Base-by-base conservation (phyloP, 2,797 vertebrate species). In the Syncerus caffer region DNA sequence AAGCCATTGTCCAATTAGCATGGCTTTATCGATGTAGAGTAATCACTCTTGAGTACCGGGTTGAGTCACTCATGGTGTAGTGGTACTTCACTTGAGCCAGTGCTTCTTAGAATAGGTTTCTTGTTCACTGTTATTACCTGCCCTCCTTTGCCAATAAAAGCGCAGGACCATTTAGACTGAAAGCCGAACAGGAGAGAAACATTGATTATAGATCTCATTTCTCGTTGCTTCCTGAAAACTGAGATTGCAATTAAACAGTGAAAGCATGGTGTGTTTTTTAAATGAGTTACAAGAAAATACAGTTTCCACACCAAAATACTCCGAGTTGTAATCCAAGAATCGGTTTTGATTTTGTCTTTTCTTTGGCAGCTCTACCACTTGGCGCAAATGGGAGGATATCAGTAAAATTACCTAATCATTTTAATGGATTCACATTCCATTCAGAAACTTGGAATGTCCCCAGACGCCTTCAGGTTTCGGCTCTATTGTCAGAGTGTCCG, bases 1-100 rank as follows among this genome's bases (percentile, higher is more conserved):
- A 85, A 95, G 99, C 99, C 97, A 97, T 98, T 98, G 98, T 98
- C 99, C 98, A 99, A 99, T 99, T 99, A 99, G 98, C 97, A 96
- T 98, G 98, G 98, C 99, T 99, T 99, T 98, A 96, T 98, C 85
- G 7, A 97, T 97, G 98, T 98, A 98, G 91, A 98, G 98, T 98
- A 98, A 98, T 98, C 98, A 98, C 98, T 98, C 98, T 98, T 57
- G 96, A 98, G 98, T 98, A 98, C 98, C 98, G 98, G 98, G 98
- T 98, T 98, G 98, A 99, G 98, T 99, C 98, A 99, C 98, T 98
- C 96, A 55, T 98, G 97, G 95, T 98, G 96, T 97, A 98, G 98
- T 98, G 97, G 98, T 98, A 93, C 98, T 98, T 98, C 95, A 92
- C 97, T 98, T 96, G 97, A 99, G 96, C 98, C 98, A 98, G 97